These are phyloP conservation scores for Capromys pilorides DNA, from an alignment of 2,797 vertebrate species.

Conservation along the genomic window DNA sequence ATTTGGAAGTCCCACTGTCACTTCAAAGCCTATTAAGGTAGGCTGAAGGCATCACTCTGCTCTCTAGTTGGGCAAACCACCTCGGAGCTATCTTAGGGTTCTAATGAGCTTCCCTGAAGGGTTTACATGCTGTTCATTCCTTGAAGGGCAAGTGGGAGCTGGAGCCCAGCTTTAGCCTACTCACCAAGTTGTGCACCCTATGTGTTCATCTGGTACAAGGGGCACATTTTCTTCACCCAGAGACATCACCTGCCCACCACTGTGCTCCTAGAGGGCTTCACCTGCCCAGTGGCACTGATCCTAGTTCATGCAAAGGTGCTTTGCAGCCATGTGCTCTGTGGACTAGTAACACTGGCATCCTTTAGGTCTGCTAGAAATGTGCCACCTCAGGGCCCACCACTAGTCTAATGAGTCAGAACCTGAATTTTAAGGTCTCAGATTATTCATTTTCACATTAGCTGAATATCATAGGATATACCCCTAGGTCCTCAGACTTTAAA, in stretches of 20 bases:
- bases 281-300: accelerated
- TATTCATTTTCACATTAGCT: background rate
- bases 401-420: background rate
- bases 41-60: background rate
- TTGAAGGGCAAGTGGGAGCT: background rate
- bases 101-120: background rate
- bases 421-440: background rate
- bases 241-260: background rate
- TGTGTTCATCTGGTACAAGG: background rate
- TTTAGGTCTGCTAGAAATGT: background rate
- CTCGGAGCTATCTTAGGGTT: background rate
- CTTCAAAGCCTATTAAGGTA: background rate
- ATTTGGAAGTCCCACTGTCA: background rate
- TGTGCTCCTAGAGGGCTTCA: background rate
- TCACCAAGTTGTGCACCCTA: accelerated
- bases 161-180: background rate
- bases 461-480: background rate
- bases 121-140: background rate
- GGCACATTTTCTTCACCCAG: background rate
- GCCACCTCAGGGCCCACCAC: no score
- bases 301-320: background rate
- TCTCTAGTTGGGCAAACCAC: background rate
- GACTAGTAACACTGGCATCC: accelerated
- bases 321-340: accelerated
- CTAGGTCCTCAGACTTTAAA: background rate